These are phyloP conservation scores for Drosophila elegans DNA, from an alignment of 1,140 invertebrate genomes.

Conservation along the genomic window DNA sequence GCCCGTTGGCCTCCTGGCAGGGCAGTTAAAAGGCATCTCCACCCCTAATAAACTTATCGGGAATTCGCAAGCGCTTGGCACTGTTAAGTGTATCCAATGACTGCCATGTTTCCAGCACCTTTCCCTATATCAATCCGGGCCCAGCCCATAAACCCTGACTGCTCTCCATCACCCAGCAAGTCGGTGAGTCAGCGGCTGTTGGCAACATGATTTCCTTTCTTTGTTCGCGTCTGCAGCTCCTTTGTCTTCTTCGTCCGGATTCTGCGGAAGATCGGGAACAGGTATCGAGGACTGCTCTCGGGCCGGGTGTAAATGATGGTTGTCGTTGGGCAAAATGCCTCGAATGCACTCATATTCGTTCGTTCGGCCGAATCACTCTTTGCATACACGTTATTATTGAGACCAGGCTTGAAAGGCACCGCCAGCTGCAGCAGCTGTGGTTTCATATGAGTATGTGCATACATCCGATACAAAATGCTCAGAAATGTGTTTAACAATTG, in stretches of 20 bases:
- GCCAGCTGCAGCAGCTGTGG: constrained; percentile 21
- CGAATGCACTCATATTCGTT: constrained; percentile 8
- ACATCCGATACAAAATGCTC: not conserved
- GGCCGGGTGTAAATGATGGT: constrained; percentile 16
- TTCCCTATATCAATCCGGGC: constrained; percentile 18
- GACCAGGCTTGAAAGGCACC: constrained; percentile 13
- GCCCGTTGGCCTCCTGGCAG: not conserved
- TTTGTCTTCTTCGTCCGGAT: constrained; percentile 1
- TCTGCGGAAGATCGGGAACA: constrained; percentile 22
- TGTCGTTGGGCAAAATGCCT: not conserved
- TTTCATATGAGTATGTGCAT: not conserved
- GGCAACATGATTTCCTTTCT: constrained; percentile 14
- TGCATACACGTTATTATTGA: constrained; percentile 7
- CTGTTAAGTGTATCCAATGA: constrained; percentile 23
- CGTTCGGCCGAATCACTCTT: constrained; percentile 15
- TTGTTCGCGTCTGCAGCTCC: constrained; percentile 21
- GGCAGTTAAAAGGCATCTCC: not conserved
- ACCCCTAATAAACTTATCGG: constrained; percentile 20
- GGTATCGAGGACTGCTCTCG: not conserved
- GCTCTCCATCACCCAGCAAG: constrained; percentile 20
- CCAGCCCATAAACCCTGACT: constrained; percentile 29
- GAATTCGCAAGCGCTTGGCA: constrained; percentile 18
- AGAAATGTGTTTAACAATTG: not conserved
- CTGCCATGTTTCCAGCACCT: constrained; percentile 3
- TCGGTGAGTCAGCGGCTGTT: constrained; percentile 20